Evolutionary conservation across 2,888 invertebrate genomes (phyloP), one percentile per base, ranked within the genome.

Genomic region (Luffia ferchaultella): DNA sequence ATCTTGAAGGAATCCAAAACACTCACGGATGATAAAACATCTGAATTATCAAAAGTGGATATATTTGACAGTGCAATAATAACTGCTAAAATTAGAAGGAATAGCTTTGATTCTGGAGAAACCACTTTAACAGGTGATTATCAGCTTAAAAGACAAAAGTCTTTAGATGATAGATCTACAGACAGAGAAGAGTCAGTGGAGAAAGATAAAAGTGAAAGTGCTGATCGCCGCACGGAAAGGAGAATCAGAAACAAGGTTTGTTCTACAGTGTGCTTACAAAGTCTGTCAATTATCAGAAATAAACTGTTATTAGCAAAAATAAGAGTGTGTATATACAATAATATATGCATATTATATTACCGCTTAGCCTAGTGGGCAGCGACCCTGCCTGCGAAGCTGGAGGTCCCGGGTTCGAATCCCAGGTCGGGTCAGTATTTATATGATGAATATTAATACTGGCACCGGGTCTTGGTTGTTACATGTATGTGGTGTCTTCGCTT

Each of bases 241-340:
- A 83, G 89, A 62, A 89, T 89, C 63, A 83, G 88, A 58, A 89
- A 89, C 70, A 89, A 89, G 84, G 89, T 88, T 16, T 40, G 20
- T 48, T 42, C 16, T 45, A 43, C 17, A 43, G 3, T 43, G 17
- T 43, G 16, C n/a, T n/a, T n/a, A n/a, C n/a, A n/a, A n/a, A n/a
- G n/a, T n/a, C n/a, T n/a, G n/a, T n/a, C n/a, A n/a, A n/a, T n/a
- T n/a, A n/a, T n/a, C n/a, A n/a, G n/a, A n/a, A n/a, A n/a, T n/a
- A n/a, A n/a, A n/a, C n/a, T n/a, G n/a, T n/a, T n/a, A n/a, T n/a
- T n/a, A n/a, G n/a, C n/a, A n/a, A n/a, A n/a, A n/a, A n/a, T n/a
- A n/a, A n/a, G n/a, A n/a, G n/a, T n/a, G n/a, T n/a, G n/a, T n/a
- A n/a, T n/a, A n/a, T n/a, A n/a, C n/a, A n/a, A n/a, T n/a, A n/a